Base-by-base conservation (phyloP, 2,113 vertebrate species). In the rat (Rattus norvegicus) region DNA sequence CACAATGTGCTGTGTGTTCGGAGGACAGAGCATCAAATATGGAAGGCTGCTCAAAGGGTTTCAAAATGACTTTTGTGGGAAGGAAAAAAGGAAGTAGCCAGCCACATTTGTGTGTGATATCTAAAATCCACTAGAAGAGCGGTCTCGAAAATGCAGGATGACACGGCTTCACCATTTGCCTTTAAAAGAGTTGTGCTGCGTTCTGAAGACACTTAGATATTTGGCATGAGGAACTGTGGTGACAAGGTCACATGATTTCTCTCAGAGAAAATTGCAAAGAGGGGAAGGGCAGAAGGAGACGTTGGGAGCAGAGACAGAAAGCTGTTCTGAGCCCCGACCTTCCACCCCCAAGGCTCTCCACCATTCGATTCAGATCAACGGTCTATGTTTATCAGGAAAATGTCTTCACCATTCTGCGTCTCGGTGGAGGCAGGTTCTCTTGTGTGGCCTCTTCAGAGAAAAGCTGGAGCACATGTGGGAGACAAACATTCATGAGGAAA, bases 171-270 rank as follows among this genome's bases (percentile, higher is more conserved):
- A 89, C 85, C 80, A 95, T 95, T 97, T 97, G 95, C 97, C 96
- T 97, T 96, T 96, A 93, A 96, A 95, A 97, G 92, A 94, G 92
- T 83, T 96, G 80, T 88, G 83, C 95, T 95, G 88, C 94, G 96
- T 97, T 97, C 93, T 97, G 97, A 97, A 97, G 83, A 97, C 93
- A 97, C 87, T 97, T 93, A 94, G 97, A 94, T 96, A 94, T 90
- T 89, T 97, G 93, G 81, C 95, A 92, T 91, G 88, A 91, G 80
- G 92, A 96, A 91, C 92, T 92, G 56, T 67, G 61, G 88, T 97
- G 98, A 95, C 96, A 91, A 20, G 95, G 87, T 95, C 98, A 97
- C 86, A 47, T 93, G 92, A 79, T 52, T 97, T 95, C 91, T 95
- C 93, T 96, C 95, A 52, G 88, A 93, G 92, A 93, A 97, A 97